phyloP scores from a whole-genome alignment of 1,140 invertebrate species.

The Helicoverpa armigera region DNA sequence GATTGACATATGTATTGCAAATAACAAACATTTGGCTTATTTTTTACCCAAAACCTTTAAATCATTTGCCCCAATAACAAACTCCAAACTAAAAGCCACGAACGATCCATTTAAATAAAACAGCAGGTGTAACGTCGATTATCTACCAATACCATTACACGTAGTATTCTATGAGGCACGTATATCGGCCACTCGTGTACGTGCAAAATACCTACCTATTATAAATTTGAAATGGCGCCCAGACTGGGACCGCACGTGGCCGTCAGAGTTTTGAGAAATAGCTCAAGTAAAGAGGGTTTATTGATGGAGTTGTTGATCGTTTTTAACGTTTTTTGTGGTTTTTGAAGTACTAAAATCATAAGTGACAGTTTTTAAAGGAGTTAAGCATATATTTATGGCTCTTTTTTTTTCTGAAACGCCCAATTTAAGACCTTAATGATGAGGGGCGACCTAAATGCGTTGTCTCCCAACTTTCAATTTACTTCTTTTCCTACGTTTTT shows the following conservation, averaged over 20 bases:
- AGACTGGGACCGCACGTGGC: conserved; percentile 1
- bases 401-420: background rate
- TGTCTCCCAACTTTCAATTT: too few species aligned
- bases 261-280: conserved; percentile 15
- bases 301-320: background rate
- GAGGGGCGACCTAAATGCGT: too few species aligned
- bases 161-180: conserved; percentile 21
- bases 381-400: background rate
- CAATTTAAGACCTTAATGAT: too few species aligned
- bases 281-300: conserved; percentile 1
- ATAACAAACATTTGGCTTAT: too few species aligned
- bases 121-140: background rate
- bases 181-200: conserved; percentile 4
- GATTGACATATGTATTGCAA: too few species aligned
- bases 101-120: conserved; percentile 7
- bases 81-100: background rate
- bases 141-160: conserved; percentile 15
- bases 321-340: background rate
- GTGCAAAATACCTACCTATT: conserved; percentile 37
- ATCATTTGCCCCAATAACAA: background rate
- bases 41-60: background rate
- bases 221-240: conserved; percentile 26
- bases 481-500: too few species aligned
- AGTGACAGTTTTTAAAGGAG: background rate
- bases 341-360: background rate